These are phyloP conservation scores for Halcyon senegalensis DNA, from an alignment of 2,113 vertebrate species.

Conservation along the genomic window DNA sequence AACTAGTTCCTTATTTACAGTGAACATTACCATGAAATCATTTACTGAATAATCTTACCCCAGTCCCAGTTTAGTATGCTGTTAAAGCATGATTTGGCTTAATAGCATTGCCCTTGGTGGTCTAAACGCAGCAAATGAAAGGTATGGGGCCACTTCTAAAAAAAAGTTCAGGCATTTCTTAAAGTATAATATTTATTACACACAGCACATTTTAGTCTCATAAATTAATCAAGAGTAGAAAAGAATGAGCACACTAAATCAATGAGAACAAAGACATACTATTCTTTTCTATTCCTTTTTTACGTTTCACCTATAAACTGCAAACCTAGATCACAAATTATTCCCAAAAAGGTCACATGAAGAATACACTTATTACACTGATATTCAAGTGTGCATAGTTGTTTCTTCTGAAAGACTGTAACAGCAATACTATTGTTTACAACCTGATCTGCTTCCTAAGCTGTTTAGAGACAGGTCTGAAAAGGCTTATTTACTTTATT, in stretches of 20 bases:
- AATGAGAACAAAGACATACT: not conserved
- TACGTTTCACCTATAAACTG: not conserved
- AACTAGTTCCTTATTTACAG: conserved; percentile 19
- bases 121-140: not conserved
- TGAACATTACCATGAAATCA: conserved; percentile 6
- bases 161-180: not conserved
- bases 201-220: not conserved
- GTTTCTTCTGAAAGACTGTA: not conserved
- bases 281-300: not conserved
- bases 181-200: not conserved
- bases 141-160: not conserved
- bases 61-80: not conserved
- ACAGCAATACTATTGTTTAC: not conserved
- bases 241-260: not conserved
- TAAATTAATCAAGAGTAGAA: conserved; percentile 37
- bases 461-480: not conserved
- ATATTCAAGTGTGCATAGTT: rapidly evolving
- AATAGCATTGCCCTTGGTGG: not conserved
- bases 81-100: not conserved
- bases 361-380: not conserved
- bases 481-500: not conserved
- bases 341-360: not conserved
- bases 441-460: not conserved
- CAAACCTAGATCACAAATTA: not conserved
- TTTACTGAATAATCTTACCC: not conserved